phyloP scores from a whole-genome alignment of 2,797 vertebrate genomes.

The Hemitrygon akajei region DNA sequence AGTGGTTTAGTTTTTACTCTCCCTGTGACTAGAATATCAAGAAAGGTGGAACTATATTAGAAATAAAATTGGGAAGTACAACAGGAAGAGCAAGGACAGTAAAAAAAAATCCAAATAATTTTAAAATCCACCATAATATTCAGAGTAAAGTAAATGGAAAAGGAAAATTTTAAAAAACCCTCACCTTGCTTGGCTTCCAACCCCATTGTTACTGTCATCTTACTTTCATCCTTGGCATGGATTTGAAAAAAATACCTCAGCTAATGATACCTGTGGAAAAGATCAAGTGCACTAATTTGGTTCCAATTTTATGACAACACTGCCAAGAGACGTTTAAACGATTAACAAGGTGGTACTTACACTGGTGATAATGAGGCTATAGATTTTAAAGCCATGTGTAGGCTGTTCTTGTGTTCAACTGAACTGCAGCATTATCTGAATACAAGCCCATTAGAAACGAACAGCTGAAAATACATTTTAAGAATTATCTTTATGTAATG shows the following conservation, averaged over 20 bases:
- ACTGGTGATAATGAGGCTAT: neutral
- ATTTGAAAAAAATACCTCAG: neutral
- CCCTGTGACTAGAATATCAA: neutral
- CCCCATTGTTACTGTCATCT: neutral
- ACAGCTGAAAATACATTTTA: neutral
- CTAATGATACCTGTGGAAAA: too few relatives aligned
- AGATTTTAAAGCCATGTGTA: neutral
- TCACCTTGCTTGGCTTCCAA: neutral
- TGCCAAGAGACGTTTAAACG: neutral
- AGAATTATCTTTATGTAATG: neutral
- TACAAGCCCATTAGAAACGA: neutral
- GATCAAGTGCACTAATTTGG: neutral
- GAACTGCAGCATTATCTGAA: neutral
- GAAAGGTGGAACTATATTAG: neutral
- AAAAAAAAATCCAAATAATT: neutral
- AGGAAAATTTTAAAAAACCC: neutral
- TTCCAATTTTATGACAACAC: neutral
- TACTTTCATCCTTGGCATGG: neutral
- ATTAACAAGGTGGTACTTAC: neutral
- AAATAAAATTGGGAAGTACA: too few relatives aligned
- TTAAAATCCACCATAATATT: neutral
- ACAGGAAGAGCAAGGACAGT: too few relatives aligned
- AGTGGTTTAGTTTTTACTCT: neutral
- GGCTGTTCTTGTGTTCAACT: neutral
- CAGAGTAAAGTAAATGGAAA: neutral